These are phyloP conservation scores for Atta colombica DNA, from an alignment of 1,140 invertebrate genomes.

Conservation along the genomic window DNA sequence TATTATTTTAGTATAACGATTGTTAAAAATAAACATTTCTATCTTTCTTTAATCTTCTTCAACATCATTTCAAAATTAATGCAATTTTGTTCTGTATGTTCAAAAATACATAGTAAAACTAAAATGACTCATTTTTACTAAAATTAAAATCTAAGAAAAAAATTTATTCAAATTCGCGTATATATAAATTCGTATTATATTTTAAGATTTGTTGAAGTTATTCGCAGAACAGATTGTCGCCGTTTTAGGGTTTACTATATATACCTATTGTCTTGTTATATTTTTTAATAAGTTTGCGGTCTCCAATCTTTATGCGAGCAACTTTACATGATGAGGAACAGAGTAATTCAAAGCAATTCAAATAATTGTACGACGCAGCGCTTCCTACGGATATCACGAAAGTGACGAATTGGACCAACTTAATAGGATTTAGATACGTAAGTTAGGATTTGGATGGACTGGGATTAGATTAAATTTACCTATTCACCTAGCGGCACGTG, in stretches of 20 bases:
- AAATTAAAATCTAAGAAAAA: background rate
- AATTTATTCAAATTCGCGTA: background rate
- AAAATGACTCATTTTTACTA: background rate
- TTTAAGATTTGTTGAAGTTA: background rate
- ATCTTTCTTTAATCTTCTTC: background rate
- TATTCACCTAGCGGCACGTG: constrained; percentile 63
- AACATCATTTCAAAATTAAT: background rate
- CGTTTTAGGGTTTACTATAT: background rate
- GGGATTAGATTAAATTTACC: constrained; percentile 80
- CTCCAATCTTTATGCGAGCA: background rate
- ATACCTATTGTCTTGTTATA: background rate
- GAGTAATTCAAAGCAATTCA: constrained; percentile 59
- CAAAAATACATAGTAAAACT: background rate
- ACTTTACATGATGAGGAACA: background rate
- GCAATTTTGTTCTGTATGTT: background rate
- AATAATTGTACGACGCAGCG: constrained; percentile 67
- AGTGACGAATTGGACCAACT: constrained; percentile 57
- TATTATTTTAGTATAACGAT: background rate
- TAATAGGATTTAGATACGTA: constrained; percentile 73
- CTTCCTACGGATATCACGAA: constrained; percentile 23
- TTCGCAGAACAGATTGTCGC: background rate
- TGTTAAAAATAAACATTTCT: background rate
- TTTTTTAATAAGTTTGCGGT: background rate
- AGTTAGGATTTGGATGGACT: constrained; percentile 74
- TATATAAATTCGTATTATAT: background rate